These are phyloP conservation scores for Pandion haliaetus DNA, from an alignment of 2,113 vertebrate species.

Conservation along the genomic window DNA sequence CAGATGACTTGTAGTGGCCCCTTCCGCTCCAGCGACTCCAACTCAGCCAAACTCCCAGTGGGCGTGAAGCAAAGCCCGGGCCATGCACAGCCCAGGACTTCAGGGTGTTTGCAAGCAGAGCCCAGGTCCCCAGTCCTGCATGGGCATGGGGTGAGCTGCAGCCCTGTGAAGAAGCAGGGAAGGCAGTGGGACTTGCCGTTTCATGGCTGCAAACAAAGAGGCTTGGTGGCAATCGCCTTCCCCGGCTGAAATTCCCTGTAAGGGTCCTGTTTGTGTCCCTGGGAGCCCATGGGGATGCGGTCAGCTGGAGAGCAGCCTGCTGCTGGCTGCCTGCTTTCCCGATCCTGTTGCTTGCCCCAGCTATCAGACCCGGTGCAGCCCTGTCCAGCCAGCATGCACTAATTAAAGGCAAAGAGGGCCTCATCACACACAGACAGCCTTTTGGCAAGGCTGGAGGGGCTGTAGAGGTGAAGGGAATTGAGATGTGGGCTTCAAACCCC, in stretches of 20 bases:
- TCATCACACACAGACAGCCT: neutral
- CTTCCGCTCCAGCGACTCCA: neutral
- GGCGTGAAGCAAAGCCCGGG: neutral
- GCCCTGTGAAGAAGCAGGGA: neutral
- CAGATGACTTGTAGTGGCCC: neutral
- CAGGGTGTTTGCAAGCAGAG: neutral
- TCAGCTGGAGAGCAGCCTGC: neutral
- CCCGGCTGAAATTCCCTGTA: accelerated
- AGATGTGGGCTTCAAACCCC: neutral
- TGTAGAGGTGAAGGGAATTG: neutral
- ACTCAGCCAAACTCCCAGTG: neutral
- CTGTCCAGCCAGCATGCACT: neutral
- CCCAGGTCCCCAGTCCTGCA: neutral
- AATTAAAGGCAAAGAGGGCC: neutral
- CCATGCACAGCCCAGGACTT: accelerated
- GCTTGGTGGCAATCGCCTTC: neutral
- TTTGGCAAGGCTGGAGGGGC: neutral
- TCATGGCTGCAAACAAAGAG: neutral
- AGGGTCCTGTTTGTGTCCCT: accelerated
- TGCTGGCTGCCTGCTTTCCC: neutral
- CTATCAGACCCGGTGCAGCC: neutral
- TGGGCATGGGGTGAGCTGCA: neutral
- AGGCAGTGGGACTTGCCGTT: neutral
- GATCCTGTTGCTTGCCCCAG: neutral
- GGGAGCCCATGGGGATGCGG: accelerated